These are phyloP conservation scores for Urocyon cinereoargenteus DNA, from an alignment of 2,797 vertebrate species.

Conservation along the genomic window DNA sequence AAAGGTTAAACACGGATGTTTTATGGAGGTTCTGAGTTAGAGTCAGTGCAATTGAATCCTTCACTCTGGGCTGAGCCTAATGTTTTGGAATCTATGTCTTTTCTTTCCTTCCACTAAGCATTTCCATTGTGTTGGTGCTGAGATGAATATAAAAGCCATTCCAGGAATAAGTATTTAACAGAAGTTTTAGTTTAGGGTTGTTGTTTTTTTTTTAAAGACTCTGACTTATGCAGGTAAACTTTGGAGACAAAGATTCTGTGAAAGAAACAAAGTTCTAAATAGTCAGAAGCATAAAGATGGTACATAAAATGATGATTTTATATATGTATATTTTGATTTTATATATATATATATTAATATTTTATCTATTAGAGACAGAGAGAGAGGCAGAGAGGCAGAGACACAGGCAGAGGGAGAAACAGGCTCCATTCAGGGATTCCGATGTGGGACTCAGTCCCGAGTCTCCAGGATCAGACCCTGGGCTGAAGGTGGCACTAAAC, in stretches of 20 bases:
- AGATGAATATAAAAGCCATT: background rate
- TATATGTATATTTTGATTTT: no score
- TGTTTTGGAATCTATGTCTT: conserved; percentile 36
- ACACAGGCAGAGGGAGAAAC: no score
- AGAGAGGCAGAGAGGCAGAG: no score
- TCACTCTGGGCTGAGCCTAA: background rate
- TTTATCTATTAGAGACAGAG: no score
- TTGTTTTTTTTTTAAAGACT: background rate
- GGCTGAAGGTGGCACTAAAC: no score
- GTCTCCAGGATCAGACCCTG: no score
- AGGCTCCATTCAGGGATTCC: no score
- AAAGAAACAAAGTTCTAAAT: background rate
- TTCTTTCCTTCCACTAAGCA: conserved; percentile 38
- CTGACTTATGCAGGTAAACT: background rate
- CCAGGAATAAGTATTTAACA: background rate
- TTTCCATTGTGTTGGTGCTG: background rate
- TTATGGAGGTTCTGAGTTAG: background rate
- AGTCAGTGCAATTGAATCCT: background rate
- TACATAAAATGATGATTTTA: background rate
- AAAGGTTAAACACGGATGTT: background rate
- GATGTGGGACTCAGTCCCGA: no score
- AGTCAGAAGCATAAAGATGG: background rate
- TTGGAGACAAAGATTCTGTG: background rate
- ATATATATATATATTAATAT: no score
- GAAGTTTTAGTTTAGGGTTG: background rate